Base-by-base conservation (phyloP, 92 coral and sea anemone species). In the Porites divaricata region DNA sequence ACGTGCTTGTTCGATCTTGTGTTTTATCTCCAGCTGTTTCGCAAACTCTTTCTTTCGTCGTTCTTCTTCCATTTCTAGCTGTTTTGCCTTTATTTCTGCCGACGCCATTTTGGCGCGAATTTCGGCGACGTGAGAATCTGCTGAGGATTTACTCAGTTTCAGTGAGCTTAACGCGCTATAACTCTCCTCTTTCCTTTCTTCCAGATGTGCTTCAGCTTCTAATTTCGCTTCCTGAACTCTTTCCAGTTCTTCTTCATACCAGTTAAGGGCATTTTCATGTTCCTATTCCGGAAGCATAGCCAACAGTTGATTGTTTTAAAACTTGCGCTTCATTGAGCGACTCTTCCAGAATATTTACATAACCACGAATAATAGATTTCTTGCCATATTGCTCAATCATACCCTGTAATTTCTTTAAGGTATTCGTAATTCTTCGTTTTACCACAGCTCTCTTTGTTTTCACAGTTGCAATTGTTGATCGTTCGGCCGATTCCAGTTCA, bases 21-120 rank as follows among this genome's bases (percentile, higher is more conserved):
- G 66, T 45, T 79, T 74, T 0, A 85, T 21, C n/a, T 78, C 84
- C 74, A 68, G 53, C 45, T 72, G 80, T 62, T 17, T 71, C 22
- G 61, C 80, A 11, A 79, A 54, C 23, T 86, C 79, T 50, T 79
- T 2, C 67, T 41, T 79, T 62, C 75, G 9, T 70, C 53, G 51
- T 26, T 71, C 59, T 62, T 82, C 84, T 74, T 88, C 84, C 28
- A 80, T 63, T 2, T 57, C 73, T 17, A 88, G 69, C 62, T 88
- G 91, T 58, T 75, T 62, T 21, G 74, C 91, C 67, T 70, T 88
- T 0, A 88, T 65, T 67, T 88, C 91, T 8, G 88, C 84, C 2
- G 87, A 50, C 9, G 48, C 53, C 23, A 78, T 54, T 41, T 87
- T 87, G 8, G 83, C 87, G 7, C 73, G 73, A 22, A 69, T 79